Percentiles rank a stretch among this genome's conserved stretches.
Conservation (phyloP, 1,140 invertebrate species). For the Zaprionus lachaisei region DNA sequence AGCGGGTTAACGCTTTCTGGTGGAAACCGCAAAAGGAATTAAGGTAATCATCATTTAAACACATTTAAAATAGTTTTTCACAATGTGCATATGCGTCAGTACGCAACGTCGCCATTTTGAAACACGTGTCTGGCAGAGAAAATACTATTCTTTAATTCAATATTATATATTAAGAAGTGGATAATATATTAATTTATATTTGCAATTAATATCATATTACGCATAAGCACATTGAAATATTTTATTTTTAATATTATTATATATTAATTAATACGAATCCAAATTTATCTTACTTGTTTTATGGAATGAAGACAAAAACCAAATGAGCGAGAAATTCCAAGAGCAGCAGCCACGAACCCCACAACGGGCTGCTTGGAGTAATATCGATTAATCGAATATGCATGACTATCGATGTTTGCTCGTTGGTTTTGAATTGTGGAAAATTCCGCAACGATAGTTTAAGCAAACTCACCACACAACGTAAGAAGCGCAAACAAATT, state of each 20-base stretch:
- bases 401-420: constrained; percentile 1
- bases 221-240: constrained; percentile 2
- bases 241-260: neutral
- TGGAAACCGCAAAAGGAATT: constrained; percentile 89
- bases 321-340: constrained; percentile 63
- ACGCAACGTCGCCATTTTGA: constrained; percentile 59
- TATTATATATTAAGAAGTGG: neutral
- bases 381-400: neutral
- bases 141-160: neutral
- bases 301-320: constrained; percentile 72
- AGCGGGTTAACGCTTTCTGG: constrained; percentile 85
- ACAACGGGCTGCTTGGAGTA: neutral
- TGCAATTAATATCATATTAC: neutral
- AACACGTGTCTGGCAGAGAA: constrained; percentile 58
- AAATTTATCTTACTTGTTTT: constrained; percentile 59
- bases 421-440: neutral
- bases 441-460: neutral
- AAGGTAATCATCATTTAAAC: constrained; percentile 69
- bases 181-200: neutral
- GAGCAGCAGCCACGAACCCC: neutral
- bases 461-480: too few relatives aligned
- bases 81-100: neutral
- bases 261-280: neutral
- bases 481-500: neutral
- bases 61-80: constrained; percentile 15